A percentile compares a stretch with the other conserved stretches of the same genome.
phyloP scores from a whole-genome alignment of 2,113 vertebrate genomes.

The Collichthys lucidus region DNA sequence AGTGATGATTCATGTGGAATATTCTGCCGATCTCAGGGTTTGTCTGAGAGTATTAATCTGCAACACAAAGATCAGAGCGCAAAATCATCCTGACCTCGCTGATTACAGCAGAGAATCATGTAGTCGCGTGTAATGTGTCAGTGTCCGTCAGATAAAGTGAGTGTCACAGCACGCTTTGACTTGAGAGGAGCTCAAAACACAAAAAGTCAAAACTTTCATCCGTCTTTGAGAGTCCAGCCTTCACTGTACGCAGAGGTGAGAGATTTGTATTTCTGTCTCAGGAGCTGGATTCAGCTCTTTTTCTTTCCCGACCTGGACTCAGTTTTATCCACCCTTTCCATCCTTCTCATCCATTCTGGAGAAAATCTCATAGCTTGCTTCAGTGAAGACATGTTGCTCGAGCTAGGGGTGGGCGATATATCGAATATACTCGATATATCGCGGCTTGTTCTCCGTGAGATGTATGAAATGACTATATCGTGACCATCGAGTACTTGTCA shows the following conservation, averaged over 20 bases:
- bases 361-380: constrained; percentile 76
- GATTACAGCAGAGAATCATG: not conserved
- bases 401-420: too few relatives aligned
- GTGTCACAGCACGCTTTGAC: too few relatives aligned
- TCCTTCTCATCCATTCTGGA: constrained; percentile 62
- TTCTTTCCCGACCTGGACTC: constrained; percentile 3
- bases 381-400: constrained; percentile 68
- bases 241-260: constrained; percentile 14
- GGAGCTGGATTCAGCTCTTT: constrained; percentile 30
- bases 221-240: constrained; percentile 15
- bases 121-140: too few relatives aligned
- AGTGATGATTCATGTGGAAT: constrained; percentile 1
- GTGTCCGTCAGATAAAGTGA: too few relatives aligned
- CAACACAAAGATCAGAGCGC: not conserved
- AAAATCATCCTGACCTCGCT: not conserved
- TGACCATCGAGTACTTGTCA: too few relatives aligned
- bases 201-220: not conserved
- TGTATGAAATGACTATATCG: too few relatives aligned
- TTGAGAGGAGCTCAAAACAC: not conserved
- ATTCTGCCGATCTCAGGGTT: not conserved
- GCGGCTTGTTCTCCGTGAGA: too few relatives aligned
- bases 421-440: too few relatives aligned
- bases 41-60: constrained; percentile 18
- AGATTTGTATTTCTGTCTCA: constrained; percentile 27
- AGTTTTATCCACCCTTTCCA: constrained; percentile 59